Percentiles rank a stretch among this genome's conserved stretches.
phyloP scores from a whole-genome alignment of 2,888 invertebrate genomes.

The Phyllotreta cruciferae region DNA sequence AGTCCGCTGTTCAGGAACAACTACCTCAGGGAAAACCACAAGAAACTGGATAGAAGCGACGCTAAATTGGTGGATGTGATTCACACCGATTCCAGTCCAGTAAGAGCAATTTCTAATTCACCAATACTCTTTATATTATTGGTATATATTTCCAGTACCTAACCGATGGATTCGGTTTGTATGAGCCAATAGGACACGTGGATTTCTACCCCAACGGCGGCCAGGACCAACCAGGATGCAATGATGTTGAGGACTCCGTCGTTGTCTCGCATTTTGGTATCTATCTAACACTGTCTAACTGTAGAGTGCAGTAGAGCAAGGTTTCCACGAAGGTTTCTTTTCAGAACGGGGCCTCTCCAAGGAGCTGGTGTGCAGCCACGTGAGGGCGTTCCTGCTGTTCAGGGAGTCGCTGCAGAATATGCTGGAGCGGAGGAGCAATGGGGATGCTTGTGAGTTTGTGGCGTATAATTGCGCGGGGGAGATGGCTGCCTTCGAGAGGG shows the following conservation, averaged over 20 bases:
- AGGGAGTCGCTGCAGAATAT: slow-evolving; percentile 60
- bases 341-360: slow-evolving; percentile 50
- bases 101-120: slow-evolving; percentile 37
- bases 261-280: slow-evolving; percentile 65
- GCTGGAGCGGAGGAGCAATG: slow-evolving; percentile 47
- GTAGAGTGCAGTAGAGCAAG: too few species aligned
- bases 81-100: slow-evolving; percentile 69
- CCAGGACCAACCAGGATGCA: slow-evolving; percentile 67
- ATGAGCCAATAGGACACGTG: slow-evolving; percentile 67
- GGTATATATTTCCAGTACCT: slow-evolving; percentile 54
- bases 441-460: slow-evolving; percentile 54
- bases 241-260: slow-evolving; percentile 65
- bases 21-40: slow-evolving; percentile 63
- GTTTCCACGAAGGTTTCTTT: slow-evolving; percentile 18
- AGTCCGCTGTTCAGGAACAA: slow-evolving; percentile 75
- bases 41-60: slow-evolving; percentile 68
- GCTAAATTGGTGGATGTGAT: slow-evolving; percentile 73
- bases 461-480: slow-evolving; percentile 66
- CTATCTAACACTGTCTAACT: slow-evolving; percentile 22
- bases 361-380: slow-evolving; percentile 66
- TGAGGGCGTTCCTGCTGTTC: slow-evolving; percentile 65
- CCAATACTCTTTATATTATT: too few species aligned
- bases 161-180: slow-evolving; percentile 68
- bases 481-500: slow-evolving; percentile 60
- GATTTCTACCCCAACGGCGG: slow-evolving; percentile 71